Base-by-base conservation (phyloP, 1,140 invertebrate genomes). In the Brachionus manjavacas region DNA sequence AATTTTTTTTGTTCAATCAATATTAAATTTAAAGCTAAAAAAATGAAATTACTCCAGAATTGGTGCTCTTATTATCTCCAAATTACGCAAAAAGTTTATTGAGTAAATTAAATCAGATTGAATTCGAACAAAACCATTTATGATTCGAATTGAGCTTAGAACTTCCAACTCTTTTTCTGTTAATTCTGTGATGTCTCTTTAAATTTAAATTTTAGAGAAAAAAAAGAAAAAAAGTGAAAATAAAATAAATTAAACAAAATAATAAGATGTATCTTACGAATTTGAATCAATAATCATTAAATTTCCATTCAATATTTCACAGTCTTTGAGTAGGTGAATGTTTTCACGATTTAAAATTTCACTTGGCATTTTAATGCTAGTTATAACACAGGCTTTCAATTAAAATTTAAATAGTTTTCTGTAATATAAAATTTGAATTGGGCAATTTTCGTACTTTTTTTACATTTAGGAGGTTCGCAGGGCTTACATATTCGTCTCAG, bases 81-180 rank as follows among this genome's bases (percentile, higher is more conserved):
- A 23, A 81, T 60, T 64, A 6, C 79, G 20, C 43, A 81, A 25
- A 81, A 81, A 81, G 11, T 68, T 11, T 3, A 81, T 11, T 20
- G 20, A 64, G 16, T 60, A 16, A 11, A 81, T 41, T 12, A 25
- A 39, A 68, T 81, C 11, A 11, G 52, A 60, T 35, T 81, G 49
- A 43, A 81, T 81, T 7, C 79, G 79, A 28, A 81, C 16, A 46
- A 20, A 68, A 46, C 79, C 79, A 81, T 81, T 81, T 16, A 81
- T 64, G 0, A 64, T 14, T 81, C 64, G 52, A 43, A 81, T 39
- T 12, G 35, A 46, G 16, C 52, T 81, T n/a, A 81, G 64, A 14
- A 68, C 31, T 81, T 81, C 79, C 2, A 81, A 14, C 4, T 46
- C 39, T 14, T 39, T 14, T 68, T 81, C 79, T 28, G 31, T 35